These are phyloP conservation scores for Hirtodrosophila alboralis DNA, from an alignment of 2,888 invertebrate genomes.

Conservation along the genomic window DNA sequence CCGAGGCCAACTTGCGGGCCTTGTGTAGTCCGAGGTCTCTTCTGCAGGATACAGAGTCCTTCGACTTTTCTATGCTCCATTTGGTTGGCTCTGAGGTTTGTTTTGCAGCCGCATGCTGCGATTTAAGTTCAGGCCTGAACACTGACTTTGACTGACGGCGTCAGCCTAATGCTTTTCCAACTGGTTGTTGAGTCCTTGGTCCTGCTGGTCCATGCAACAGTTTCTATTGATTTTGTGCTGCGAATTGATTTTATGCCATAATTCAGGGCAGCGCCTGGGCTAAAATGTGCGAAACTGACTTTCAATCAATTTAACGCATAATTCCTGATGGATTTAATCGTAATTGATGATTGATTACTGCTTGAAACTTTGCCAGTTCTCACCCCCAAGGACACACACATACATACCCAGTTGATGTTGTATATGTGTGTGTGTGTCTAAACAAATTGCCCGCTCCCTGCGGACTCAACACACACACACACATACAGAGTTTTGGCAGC, in stretches of 20 bases:
- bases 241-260: conserved; percentile 73
- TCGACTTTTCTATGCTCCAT: conserved; percentile 7
- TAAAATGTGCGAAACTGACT: conserved; percentile 73
- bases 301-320: conserved; percentile 83
- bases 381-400: conserved; percentile 1
- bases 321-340: conserved; percentile 82
- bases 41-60: too few species aligned
- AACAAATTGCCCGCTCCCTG: conserved; percentile 35
- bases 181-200: conserved; percentile 3
- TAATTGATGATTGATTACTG: conserved; percentile 83
- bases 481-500: conserved; percentile 55
- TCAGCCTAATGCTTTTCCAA: conserved; percentile 42
- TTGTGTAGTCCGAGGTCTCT: conserved; percentile 4
- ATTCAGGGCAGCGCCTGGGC: conserved; percentile 50
- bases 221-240: conserved; percentile 68
- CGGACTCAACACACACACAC: conserved; percentile 22
- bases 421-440: neutral
- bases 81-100: conserved; percentile 28
- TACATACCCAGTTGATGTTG: neutral
- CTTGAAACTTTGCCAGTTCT: conserved; percentile 44
- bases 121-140: conserved; percentile 48
- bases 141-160: conserved; percentile 64
- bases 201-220: conserved; percentile 46
- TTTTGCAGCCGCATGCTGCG: conserved; percentile 39
- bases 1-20: conserved; percentile 1